Evolutionary conservation across 2,888 invertebrate genomes (phyloP).

Genomic region (Penaeus monodon): DNA sequence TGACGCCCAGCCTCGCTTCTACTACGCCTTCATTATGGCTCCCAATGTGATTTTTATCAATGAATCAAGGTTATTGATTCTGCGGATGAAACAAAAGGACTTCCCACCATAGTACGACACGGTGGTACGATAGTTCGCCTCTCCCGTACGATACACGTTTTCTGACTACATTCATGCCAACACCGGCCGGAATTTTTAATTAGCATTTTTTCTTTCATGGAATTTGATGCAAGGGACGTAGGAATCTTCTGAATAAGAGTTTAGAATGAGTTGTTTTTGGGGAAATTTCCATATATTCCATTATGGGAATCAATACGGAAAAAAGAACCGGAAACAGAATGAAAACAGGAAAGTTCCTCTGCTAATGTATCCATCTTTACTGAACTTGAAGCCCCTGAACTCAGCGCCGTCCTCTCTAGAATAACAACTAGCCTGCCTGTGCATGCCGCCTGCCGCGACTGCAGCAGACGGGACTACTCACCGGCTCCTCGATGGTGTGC

Average conservation of each 20-base stretch:
- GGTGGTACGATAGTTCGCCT: slow-evolving; percentile 29
- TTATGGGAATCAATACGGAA: no score
- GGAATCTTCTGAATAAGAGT: slow-evolving; percentile 53
- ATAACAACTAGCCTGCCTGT: no score
- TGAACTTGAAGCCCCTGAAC: no score
- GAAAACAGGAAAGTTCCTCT: no score
- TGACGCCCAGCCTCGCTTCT: not conserved
- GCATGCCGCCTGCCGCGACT: no score
- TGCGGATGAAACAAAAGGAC: slow-evolving; percentile 19
- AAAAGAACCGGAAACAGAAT: no score
- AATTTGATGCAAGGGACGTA: slow-evolving; percentile 49
- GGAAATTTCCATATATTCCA: not conserved
- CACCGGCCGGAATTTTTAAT: slow-evolving; percentile 58
- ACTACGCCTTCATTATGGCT: slow-evolving; percentile 1
- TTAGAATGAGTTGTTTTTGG: slow-evolving; percentile 27
- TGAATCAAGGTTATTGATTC: slow-evolving; percentile 51
- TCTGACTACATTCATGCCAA: slow-evolving; percentile 36
- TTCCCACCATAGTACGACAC: slow-evolving; percentile 6
- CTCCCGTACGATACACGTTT: not conserved
- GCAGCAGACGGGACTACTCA: slow-evolving; percentile 30
- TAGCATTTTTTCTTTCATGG: slow-evolving; percentile 52
- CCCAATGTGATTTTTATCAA: slow-evolving; percentile 46
- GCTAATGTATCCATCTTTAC: no score
- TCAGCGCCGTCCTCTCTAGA: no score
- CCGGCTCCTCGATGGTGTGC: slow-evolving; percentile 61